These are phyloP conservation scores for Brachionus rubens DNA, from an alignment of 1,140 invertebrate species.

Conservation along the genomic window DNA sequence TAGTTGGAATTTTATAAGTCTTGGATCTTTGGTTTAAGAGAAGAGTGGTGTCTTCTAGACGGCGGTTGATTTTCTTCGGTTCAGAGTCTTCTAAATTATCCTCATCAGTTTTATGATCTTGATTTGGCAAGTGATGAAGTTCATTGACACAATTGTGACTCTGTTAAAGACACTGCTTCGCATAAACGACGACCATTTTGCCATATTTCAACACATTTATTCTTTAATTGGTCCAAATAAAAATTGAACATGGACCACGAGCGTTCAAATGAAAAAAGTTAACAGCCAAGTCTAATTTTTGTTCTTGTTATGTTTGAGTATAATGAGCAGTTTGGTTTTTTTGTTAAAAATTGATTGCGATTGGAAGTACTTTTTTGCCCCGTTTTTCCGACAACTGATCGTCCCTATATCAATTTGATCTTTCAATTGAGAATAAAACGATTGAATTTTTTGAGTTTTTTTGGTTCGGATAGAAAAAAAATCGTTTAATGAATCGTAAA, in stretches of 20 bases:
- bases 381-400: slow-evolving; percentile 58
- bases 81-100: no score
- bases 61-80: background rate
- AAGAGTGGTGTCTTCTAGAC: background rate
- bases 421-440: slow-evolving; percentile 23
- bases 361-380: slow-evolving; percentile 77
- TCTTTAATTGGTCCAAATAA: slow-evolving; percentile 71
- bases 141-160: slow-evolving; percentile 80
- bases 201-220: slow-evolving; percentile 76
- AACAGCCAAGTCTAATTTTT: slow-evolving; percentile 71
- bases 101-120: background rate
- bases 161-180: slow-evolving; percentile 81
- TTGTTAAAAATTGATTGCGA: slow-evolving; percentile 77
- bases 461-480: background rate
- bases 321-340: slow-evolving; percentile 80
- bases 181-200: slow-evolving; percentile 77
- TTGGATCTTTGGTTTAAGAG: background rate
- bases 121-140: slow-evolving; percentile 57
- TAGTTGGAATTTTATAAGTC: background rate
- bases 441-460: slow-evolving; percentile 17
- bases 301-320: slow-evolving; percentile 73
- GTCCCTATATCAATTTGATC: slow-evolving; percentile 47
- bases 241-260: slow-evolving; percentile 74
- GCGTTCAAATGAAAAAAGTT: slow-evolving; percentile 76
- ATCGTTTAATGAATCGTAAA: background rate